Conservation (phyloP, 2,797 vertebrate genomes). For the Thamnophis elegans region DNA sequence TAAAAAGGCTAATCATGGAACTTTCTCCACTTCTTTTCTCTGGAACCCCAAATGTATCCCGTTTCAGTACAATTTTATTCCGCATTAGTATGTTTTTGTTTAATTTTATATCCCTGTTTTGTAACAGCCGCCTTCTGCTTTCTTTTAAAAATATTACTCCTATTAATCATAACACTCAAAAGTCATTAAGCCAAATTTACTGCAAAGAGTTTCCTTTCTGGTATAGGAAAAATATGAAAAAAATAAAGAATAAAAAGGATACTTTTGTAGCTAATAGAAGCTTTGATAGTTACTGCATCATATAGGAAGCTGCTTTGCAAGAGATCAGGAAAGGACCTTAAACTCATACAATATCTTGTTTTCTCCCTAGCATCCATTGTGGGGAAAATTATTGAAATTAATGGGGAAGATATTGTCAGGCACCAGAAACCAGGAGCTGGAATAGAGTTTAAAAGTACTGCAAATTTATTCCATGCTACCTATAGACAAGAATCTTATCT, state of each 20-base stretch:
- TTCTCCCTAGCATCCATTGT: background rate
- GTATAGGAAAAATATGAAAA: background rate
- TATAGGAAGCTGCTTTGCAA: no score
- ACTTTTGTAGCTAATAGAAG: background rate
- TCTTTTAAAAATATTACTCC: conserved; percentile 6
- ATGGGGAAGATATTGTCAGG: background rate
- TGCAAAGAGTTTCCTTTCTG: background rate
- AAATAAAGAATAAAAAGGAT: background rate
- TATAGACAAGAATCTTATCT: background rate
- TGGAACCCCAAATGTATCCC: background rate
- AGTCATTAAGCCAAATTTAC: background rate
- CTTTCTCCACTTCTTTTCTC: background rate
- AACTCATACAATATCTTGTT: background rate
- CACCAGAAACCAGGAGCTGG: background rate
- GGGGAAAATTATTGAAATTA: background rate
- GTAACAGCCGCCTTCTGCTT: background rate
- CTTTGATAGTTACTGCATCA: background rate
- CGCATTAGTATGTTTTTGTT: conserved; percentile 7
- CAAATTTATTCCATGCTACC: background rate
- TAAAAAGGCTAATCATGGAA: conserved; percentile 9
- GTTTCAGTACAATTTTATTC: conserved; percentile 6
- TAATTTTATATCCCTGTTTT: conserved; percentile 7
- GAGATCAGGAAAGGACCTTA: background rate
- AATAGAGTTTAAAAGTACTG: background rate
- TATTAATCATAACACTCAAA: conserved; percentile 9